Conservation (phyloP, 2,797 vertebrate genomes). For the Poeciliopsis paucimaculata region DNA sequence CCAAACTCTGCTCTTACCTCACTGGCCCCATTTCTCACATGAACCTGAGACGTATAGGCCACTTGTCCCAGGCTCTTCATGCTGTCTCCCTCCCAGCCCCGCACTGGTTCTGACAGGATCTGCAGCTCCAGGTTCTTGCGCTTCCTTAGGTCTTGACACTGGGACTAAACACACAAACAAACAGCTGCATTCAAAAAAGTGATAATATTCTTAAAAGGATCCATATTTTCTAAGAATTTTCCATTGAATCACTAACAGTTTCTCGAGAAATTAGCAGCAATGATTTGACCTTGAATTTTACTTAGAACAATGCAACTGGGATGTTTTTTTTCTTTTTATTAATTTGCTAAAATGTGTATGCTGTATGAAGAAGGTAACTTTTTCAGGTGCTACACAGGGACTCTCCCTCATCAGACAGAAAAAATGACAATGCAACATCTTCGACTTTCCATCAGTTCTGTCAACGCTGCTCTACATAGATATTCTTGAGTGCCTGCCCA, state of each 20-base stretch:
- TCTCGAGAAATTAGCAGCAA: neutral
- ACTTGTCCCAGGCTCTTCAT: slow-evolving; percentile 93
- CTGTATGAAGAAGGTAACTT: slow-evolving; percentile 8
- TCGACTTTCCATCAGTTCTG: slow-evolving; percentile 32
- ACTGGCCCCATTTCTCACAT: slow-evolving; percentile 85
- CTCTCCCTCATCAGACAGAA: slow-evolving; percentile 51
- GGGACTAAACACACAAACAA: slow-evolving; percentile 73
- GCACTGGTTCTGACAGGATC: slow-evolving; percentile 93
- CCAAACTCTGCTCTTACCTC: slow-evolving; percentile 84
- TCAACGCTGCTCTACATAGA: neutral
- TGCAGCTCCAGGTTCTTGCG: slow-evolving; percentile 95
- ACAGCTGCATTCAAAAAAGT: slow-evolving; percentile 1
- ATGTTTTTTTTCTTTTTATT: neutral
- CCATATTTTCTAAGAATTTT: neutral
- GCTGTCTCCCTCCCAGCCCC: slow-evolving; percentile 95
- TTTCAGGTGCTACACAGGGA: slow-evolving; percentile 45
- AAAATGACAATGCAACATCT: slow-evolving; percentile 63
- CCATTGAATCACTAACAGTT: neutral
- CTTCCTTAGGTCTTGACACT: slow-evolving; percentile 94
- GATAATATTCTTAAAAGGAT: neutral
- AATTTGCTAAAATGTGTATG: neutral
- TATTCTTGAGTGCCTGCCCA: slow-evolving; percentile 20
- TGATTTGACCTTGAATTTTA: neutral
- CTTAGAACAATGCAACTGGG: neutral
- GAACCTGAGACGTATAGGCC: slow-evolving; percentile 93